Conservation (phyloP, 2,888 invertebrate species). For the Callyntrura guangdongensis region DNA sequence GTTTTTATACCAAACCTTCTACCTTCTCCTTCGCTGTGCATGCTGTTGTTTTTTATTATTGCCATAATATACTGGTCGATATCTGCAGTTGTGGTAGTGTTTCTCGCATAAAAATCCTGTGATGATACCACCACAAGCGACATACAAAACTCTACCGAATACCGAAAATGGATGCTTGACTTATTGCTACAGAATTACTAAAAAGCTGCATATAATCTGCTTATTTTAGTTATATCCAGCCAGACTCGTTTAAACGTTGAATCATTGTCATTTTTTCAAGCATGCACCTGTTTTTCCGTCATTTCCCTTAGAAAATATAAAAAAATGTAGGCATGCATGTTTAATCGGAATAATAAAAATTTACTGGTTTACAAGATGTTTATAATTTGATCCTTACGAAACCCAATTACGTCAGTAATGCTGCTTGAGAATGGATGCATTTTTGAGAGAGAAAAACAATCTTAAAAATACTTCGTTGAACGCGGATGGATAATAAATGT, state of each 20-base stretch:
- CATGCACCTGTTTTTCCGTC: conserved; percentile 6
- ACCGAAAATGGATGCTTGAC: too few species aligned
- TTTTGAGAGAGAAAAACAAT: neutral
- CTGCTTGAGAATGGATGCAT: neutral
- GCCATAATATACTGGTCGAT: conserved; percentile 9
- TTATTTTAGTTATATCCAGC: neutral
- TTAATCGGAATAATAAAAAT: neutral
- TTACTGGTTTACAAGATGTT: too few species aligned
- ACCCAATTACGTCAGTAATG: conserved; percentile 53
- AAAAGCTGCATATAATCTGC: neutral
- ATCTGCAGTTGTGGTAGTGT: neutral
- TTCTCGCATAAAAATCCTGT: neutral
- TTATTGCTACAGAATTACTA: too few species aligned
- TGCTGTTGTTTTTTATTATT: neutral
- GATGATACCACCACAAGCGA: neutral
- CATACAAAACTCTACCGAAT: neutral
- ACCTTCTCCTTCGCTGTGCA: neutral
- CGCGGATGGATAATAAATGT: neutral
- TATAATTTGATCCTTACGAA: neutral
- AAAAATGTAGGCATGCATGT: neutral
- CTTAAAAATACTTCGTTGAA: conserved; percentile 14
- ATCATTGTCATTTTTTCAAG: neutral
- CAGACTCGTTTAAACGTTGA: neutral
- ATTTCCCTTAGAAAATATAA: neutral
- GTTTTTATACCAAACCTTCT: neutral